Base-by-base conservation (phyloP, 2,888 invertebrate species). In the Drosophila koepferae region DNA sequence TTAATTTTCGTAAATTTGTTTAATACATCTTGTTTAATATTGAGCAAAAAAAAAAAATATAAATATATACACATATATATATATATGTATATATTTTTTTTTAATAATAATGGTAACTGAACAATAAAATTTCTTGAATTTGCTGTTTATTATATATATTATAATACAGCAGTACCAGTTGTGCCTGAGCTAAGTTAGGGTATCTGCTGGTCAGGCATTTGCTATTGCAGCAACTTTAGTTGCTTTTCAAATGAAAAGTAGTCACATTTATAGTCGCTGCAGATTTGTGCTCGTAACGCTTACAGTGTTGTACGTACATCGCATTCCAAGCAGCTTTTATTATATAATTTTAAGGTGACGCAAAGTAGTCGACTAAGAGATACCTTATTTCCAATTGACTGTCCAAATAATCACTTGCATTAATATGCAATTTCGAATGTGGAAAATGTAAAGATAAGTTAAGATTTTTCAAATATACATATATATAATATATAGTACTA, bases 201-300 rank as follows among this genome's bases (percentile, higher is more conserved):
- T 55, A 55, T 55, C 55, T n/a, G n/a, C 3, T 28, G 12, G 28
- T 55, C 41, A 12, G 41, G 3, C 36, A 53, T 12, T 51, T 51
- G 2, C 18, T 2, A 14, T 10, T 28, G 16, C 16, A 28, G 0
- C 41, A 9, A 18, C 31, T 7, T 41, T 1, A 18, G 28, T 31
- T 40, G 41, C n/a, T 51, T 61, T 48, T 46, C 18, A 16, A 28
- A 51, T 44, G 14, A 68, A 69, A 51, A 55, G 48, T 54, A 58
- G n/a, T 51, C 61, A 38, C 58, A 65, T 71, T 71, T 61, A 46
- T 58, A 71, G 56, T 56, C 76, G 55, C 48, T 40, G 43, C 18
- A 76, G 46, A 63, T 54, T 54, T 54, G 38, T 51, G 36, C 28
- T 51, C 70, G 73, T 77, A 70, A 64, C 71, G 64, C 63, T 74